A percentile compares a stretch with the other conserved stretches of the same genome.
Conservation (phyloP, 2,797 vertebrate species). For the Propithecus deckenii region DNA sequence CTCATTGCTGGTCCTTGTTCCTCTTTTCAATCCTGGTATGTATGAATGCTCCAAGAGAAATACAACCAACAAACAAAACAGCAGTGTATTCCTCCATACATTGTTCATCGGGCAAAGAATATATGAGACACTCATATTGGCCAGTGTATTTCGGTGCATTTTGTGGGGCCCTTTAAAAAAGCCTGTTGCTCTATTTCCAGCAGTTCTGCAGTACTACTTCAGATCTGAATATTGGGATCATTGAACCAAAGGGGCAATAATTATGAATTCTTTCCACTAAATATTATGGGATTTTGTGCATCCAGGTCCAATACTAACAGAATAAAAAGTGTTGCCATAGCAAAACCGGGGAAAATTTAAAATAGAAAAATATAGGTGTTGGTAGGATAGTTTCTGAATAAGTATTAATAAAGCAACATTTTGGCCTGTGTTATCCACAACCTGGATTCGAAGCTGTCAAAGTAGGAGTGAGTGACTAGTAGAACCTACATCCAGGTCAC, state of each 20-base stretch:
- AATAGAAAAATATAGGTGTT: not conserved
- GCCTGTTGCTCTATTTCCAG: not conserved
- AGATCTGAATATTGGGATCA: not conserved
- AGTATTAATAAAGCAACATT: not conserved
- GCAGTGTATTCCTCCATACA: not conserved
- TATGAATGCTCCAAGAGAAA: slow-evolving; percentile 19
- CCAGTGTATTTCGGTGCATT: not conserved
- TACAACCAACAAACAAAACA: slow-evolving; percentile 40
- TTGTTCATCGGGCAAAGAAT: not conserved
- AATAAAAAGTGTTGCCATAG: not conserved
- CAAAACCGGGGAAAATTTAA: not conserved
- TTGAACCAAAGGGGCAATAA: not conserved
- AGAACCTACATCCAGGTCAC: not conserved
- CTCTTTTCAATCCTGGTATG: slow-evolving; percentile 40
- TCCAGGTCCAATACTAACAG: not conserved
- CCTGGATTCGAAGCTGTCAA: not conserved
- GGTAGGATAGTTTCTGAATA: slow-evolving; percentile 15
- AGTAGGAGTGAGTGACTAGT: not conserved
- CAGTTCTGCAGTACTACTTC: not conserved
- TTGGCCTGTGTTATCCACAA: not conserved
- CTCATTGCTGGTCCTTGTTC: not conserved
- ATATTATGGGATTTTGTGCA: not conserved
- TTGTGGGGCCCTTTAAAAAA: not conserved
- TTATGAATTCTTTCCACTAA: not conserved
- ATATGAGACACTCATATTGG: not conserved